Base-by-base conservation (phyloP, 2,797 vertebrate species). In the Melanogrammus aeglefinus region DNA sequence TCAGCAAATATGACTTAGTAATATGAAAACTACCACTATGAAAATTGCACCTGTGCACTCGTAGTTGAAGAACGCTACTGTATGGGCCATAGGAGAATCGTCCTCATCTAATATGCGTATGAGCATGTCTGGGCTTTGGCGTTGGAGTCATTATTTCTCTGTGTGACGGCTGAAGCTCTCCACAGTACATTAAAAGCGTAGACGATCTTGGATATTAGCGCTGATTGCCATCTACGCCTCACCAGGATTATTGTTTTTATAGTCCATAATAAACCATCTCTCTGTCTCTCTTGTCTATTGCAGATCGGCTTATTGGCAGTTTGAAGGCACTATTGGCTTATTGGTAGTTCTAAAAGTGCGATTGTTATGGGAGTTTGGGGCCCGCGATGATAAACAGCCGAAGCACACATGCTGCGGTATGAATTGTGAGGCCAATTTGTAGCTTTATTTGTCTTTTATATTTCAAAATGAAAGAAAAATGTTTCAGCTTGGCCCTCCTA, bases 181-280 rank as follows among this genome's bases (percentile, higher is more conserved):
- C 81, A 78, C 88, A 89, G 84, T 88, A 88, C 89, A 91, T 92
- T 91, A 92, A 91, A 91, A 89, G 89, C 88, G 89, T 88, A 81
- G 76, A 83, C 84, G 84, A 87, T 85, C 87, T 80, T 84, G 81
- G 85, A 87, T 90, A 91, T 91, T 90, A 91, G 81, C 78, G 10
- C 73, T 77, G 86, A 88, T 90, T 82, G 84, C 85, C 77, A 57
- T 83, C 87, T 85, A 81, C 82, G 78, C 82, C 82, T 88, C 83
- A 89, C 83, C 84, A 88, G 87, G 86, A 86, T 80, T 80, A 80
- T 74, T 80, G 79, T 13, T 80, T 80, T 91, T 91, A 91, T 91
- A 88, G 89, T 88, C 90, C 82, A 90, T 91, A 91, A 90, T 85
- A 79, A 84, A 80, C 80, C 75, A 75, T 76, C 83, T 91, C 91